Evolutionary conservation across 2,113 vertebrate genomes (phyloP).

Genomic region (Meles meles): DNA sequence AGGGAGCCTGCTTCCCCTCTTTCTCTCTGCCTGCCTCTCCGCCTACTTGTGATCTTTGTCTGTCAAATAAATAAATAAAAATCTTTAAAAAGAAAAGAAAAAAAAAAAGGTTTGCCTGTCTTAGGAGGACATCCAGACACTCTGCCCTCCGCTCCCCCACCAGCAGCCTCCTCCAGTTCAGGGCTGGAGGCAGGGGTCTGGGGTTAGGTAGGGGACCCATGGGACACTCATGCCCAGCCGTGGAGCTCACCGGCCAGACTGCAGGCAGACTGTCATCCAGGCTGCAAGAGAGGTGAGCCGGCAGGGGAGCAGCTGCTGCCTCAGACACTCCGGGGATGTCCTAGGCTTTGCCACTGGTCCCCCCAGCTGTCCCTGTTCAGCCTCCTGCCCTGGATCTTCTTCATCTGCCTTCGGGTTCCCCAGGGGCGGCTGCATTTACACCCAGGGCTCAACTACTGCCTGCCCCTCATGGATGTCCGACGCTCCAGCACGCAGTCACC

Average conservation of each 20-base stretch:
- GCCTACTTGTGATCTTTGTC: too few relatives aligned
- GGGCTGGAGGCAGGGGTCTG: too few relatives aligned
- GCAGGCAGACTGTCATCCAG: neutral
- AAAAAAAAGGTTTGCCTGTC: neutral
- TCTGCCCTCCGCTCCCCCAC: neutral
- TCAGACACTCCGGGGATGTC: fast-evolving
- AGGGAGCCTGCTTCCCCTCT: too few relatives aligned
- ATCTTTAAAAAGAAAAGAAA: too few relatives aligned
- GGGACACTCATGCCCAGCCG: fast-evolving
- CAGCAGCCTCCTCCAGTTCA: neutral
- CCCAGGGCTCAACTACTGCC: neutral
- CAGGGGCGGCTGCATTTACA: fast-evolving
- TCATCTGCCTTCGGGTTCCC: neutral
- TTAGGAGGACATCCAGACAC: too few relatives aligned
- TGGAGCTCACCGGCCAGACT: too few relatives aligned
- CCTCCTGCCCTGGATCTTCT: neutral
- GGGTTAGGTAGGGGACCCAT: fast-evolving
- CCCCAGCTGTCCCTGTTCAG: neutral
- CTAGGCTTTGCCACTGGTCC: neutral
- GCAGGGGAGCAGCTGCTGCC: neutral
- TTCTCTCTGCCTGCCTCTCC: too few relatives aligned
- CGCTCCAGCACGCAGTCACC: neutral
- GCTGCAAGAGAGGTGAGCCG: fast-evolving
- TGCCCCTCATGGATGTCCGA: fast-evolving
- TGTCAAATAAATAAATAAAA: too few relatives aligned